Evolutionary conservation across 2,797 vertebrate genomes (phyloP).

Genomic region (Paramormyrops hopkinsi): DNA sequence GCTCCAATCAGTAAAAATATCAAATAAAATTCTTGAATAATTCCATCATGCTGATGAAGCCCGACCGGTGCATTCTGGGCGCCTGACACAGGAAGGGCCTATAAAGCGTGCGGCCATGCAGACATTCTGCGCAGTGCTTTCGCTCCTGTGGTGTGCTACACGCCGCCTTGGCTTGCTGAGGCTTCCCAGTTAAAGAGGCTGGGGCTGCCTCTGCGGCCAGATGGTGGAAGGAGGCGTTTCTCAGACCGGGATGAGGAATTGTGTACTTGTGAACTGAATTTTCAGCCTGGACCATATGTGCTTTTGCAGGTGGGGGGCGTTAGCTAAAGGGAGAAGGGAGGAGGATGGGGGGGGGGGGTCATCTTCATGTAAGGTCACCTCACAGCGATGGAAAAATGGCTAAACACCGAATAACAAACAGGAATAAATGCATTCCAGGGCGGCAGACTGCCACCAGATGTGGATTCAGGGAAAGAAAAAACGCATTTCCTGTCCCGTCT

Average conservation of each 20-base stretch:
- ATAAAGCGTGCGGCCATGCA: neutral
- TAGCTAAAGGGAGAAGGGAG: slow-evolving; percentile 28
- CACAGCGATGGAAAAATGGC: neutral
- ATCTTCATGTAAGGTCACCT: neutral
- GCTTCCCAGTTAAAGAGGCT: slow-evolving; percentile 39
- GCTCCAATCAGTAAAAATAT: neutral
- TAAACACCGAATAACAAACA: neutral
- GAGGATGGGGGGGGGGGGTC: slow-evolving; percentile 37
- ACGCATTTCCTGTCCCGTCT: neutral
- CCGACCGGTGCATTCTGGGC: neutral
- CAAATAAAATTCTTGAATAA: neutral
- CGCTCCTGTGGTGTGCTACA: neutral
- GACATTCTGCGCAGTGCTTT: neutral
- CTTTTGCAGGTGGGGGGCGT: slow-evolving; percentile 30
- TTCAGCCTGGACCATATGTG: slow-evolving; percentile 31
- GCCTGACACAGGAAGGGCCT: neutral
- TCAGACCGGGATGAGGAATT: slow-evolving; percentile 23
- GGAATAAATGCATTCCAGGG: neutral
- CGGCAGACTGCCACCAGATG: neutral
- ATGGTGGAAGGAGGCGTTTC: slow-evolving; percentile 39
- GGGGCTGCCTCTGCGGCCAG: slow-evolving; percentile 41
- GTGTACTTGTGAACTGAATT: slow-evolving; percentile 31
- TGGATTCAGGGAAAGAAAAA: slow-evolving; percentile 11
- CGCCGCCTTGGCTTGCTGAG: slow-evolving; percentile 19
- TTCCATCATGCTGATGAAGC: neutral